phyloP scores from a whole-genome alignment of 1,140 invertebrate genomes.

The Eulimnadia texana region DNA sequence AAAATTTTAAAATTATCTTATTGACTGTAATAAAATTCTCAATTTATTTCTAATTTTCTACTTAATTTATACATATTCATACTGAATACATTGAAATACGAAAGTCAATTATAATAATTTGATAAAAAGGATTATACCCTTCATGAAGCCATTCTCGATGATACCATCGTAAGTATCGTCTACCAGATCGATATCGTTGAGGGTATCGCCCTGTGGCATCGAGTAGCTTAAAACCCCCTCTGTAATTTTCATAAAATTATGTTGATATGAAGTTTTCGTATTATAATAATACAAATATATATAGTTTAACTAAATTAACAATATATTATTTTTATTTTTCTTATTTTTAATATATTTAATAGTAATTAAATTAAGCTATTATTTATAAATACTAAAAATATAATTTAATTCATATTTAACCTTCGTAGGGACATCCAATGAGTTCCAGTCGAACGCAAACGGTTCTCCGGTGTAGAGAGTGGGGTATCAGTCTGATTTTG shows the following conservation, averaged over 20 bases:
- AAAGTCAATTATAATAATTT: no score
- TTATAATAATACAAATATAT: no score
- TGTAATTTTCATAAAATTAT: no score
- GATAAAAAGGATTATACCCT: conserved; percentile 3
- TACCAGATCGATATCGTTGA: conserved; percentile 37
- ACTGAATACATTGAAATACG: background rate
- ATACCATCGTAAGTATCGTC: conserved; percentile 43
- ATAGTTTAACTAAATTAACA: no score
- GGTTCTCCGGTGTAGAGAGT: conserved; percentile 47
- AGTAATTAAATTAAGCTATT: no score
- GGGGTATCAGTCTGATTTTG: conserved; percentile 47
- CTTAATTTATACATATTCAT: background rate
- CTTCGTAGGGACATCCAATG: conserved; percentile 42
- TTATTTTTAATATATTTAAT: no score
- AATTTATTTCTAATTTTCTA: background rate
- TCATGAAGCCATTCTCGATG: conserved; percentile 26
- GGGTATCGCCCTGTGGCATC: conserved; percentile 38
- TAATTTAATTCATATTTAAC: no score
- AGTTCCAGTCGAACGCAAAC: conserved; percentile 54
- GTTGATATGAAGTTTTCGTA: no score
- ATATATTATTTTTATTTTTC: no score
- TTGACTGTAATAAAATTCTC: no score
- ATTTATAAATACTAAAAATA: no score
- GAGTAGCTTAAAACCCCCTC: conserved; percentile 40
- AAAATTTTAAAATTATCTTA: no score